Conservation (phyloP, 2,113 vertebrate species). For the Corythornis cristatus region DNA sequence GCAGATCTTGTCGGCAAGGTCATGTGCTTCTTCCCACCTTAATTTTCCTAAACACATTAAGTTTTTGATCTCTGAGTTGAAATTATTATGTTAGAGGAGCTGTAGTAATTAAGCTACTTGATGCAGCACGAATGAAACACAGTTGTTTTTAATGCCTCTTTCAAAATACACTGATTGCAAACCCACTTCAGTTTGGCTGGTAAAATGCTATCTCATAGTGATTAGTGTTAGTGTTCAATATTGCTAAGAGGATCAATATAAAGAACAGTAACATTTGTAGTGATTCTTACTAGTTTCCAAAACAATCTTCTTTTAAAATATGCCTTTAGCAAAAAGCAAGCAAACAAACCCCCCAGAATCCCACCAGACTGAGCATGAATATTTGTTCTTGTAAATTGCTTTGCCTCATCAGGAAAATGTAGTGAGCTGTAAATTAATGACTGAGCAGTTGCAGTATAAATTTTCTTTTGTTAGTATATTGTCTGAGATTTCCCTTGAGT, state of each 20-base stretch:
- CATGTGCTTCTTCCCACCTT: neutral
- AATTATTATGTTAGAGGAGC: neutral
- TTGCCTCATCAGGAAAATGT: neutral
- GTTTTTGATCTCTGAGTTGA: neutral
- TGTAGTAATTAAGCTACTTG: neutral
- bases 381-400: neutral
- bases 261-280: neutral
- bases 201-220: neutral
- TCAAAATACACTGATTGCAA: neutral
- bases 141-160: neutral
- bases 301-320: neutral
- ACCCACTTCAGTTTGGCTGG: neutral
- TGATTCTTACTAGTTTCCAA: neutral
- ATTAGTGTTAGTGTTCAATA: neutral
- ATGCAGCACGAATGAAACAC: neutral
- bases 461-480: neutral
- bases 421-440: neutral
- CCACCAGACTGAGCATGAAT: neutral
- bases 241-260: neutral
- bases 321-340: neutral
- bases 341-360: neutral
- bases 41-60: neutral
- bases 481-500: neutral
- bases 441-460: neutral
- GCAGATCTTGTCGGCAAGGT: neutral